phyloP scores from a whole-genome alignment of 1,140 invertebrate genomes.

The Maniola jurtina region DNA sequence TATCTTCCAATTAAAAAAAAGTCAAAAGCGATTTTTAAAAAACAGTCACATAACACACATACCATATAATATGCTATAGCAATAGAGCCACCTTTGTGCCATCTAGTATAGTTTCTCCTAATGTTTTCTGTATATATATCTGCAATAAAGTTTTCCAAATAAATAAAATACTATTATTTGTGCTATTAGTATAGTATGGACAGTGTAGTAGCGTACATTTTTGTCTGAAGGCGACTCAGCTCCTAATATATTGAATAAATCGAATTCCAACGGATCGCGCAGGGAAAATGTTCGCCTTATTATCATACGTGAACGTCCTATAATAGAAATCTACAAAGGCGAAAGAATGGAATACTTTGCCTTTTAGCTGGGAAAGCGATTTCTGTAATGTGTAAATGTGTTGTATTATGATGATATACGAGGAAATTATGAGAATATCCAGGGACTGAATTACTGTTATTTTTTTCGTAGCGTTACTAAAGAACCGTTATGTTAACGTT shows the following conservation, averaged over 20 bases:
- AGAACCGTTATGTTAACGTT: no score
- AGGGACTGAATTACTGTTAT: no score
- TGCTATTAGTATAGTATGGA: background rate
- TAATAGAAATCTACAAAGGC: slow-evolving; percentile 22
- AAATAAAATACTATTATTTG: no score
- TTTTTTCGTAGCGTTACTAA: no score
- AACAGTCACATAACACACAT: slow-evolving; percentile 2
- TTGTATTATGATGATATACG: slow-evolving; percentile 8
- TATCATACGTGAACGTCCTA: slow-evolving; percentile 20
- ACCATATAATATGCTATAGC: no score
- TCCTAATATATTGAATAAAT: slow-evolving; percentile 23
- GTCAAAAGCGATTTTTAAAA: background rate
- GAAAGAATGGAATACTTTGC: slow-evolving; percentile 12
- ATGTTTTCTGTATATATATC: no score
- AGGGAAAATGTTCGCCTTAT: slow-evolving; percentile 14
- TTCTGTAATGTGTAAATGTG: slow-evolving; percentile 11
- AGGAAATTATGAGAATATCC: background rate
- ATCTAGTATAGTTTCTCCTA: no score
- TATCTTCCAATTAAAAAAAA: no score
- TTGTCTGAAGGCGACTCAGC: slow-evolving; percentile 3
- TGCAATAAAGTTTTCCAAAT: no score
- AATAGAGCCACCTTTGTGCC: no score
- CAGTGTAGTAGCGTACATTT: slow-evolving; percentile 3
- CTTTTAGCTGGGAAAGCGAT: background rate
- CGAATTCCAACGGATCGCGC: slow-evolving; percentile 17